Conservation (phyloP, 92 coral and sea anemone genomes). For the Phenganax subtilis region DNA sequence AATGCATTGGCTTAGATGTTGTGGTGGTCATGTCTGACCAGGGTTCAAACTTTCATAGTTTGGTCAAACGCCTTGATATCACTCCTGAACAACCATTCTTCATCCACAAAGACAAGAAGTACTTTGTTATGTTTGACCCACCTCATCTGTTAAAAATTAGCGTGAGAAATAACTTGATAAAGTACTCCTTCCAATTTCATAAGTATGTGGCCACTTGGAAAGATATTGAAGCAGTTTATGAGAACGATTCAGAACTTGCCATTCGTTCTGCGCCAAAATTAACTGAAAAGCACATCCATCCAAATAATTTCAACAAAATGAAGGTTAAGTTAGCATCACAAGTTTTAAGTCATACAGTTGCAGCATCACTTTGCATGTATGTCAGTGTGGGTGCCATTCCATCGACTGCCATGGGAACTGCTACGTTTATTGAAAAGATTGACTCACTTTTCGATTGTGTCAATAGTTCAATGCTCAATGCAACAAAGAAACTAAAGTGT, state of each 20-base stretch:
- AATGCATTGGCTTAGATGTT: conserved; percentile 23
- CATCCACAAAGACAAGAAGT: conserved; percentile 14
- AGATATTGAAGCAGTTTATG: conserved; percentile 27
- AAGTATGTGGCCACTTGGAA: conserved; percentile 35
- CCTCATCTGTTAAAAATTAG: conserved; percentile 24
- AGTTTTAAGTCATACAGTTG: conserved; percentile 32
- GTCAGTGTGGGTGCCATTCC: conserved; percentile 28
- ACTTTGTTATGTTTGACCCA: conserved; percentile 37
- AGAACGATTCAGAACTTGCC: conserved; percentile 17
- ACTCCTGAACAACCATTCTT: conserved; percentile 14
- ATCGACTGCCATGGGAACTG: conserved; percentile 32
- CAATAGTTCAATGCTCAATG: conserved; percentile 16
- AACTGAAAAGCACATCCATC: conserved; percentile 38
- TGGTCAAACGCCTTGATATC: conserved; percentile 1
- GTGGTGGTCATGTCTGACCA: conserved; percentile 12
- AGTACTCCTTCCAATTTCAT: conserved; percentile 12
- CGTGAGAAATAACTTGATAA: conserved; percentile 36
- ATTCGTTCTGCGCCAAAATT: conserved; percentile 35
- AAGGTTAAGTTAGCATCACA: conserved; percentile 33
- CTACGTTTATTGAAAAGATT: conserved; percentile 21
- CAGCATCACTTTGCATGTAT: conserved; percentile 29
- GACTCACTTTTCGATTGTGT: conserved; percentile 22
- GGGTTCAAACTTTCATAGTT: conserved; percentile 21
- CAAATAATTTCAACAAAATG: conserved; percentile 26
- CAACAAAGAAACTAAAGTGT: conserved; percentile 26